Evolutionary conservation across 2,113 vertebrate species (phyloP), one percentile per base, ranked within the genome.

Genomic region (Pollachius pollachius): DNA sequence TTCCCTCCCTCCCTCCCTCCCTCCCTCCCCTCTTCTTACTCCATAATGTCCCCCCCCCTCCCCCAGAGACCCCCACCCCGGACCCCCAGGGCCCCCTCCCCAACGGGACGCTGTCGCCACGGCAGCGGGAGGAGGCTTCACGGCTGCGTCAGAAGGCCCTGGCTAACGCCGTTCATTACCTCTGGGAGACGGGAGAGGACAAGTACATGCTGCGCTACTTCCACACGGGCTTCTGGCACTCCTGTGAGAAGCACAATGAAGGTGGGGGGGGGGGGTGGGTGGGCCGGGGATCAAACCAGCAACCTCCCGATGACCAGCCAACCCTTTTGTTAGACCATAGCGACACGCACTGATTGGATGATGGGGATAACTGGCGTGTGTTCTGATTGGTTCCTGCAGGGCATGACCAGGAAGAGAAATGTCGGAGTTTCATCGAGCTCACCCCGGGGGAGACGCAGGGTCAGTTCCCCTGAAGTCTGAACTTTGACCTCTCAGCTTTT

Each of bases 181-280:
- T 93, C 74, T 94, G 94, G 93, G 94, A 95, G 85, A 93, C 92
- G 0, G 94, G 94, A 2, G 93, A 94, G 70, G 94, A 94, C 84
- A 94, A 94, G 72, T 95, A 91, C 82, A 91, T 92, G 84, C 86
- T 92, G 71, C 87, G 92, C 1, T 94, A 94, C 81, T 95, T 95
- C 79, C 93, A 95, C 84, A 94, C 93, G 0, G 94, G 93, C 30
- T 94, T 94, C 82, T 95, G 94, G 94, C 88, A 89, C 4, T 94
- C 93, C 67, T 95, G 94, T 70, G 93, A 94, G 81, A 93, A 91
- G 69, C 92, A 93, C 76, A 89, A 90, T 5, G 90, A 92, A 67
- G 92, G 93, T 92, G 67, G 59, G 23, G 68, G 71, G 68, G 62
- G 68, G 69, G 52, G 17, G 52, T 5, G 52, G 13, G 52, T 7